These are phyloP conservation scores for Ischnura elegans DNA, from an alignment of 2,888 invertebrate species.

Conservation along the genomic window DNA sequence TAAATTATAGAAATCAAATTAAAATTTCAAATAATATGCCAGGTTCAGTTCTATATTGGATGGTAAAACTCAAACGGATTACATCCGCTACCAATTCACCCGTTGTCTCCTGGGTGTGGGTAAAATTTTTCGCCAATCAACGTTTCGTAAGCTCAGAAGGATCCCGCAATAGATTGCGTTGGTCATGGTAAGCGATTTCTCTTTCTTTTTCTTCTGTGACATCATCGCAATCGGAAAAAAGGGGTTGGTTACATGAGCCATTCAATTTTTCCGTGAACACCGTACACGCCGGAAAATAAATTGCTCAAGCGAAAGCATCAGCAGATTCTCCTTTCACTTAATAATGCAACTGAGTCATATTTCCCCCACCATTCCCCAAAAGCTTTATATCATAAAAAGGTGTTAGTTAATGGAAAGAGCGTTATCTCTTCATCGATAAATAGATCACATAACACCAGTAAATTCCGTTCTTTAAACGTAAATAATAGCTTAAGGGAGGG, in stretches of 20 bases:
- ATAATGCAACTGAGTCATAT: neutral
- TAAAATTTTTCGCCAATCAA: neutral
- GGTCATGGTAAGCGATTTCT: neutral
- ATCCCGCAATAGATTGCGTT: neutral
- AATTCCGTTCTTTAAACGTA: too few species aligned
- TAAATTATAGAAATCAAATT: too few species aligned
- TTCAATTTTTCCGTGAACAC: neutral
- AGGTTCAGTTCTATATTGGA: too few species aligned
- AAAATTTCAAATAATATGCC: too few species aligned
- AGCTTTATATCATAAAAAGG: too few species aligned
- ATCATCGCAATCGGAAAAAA: neutral
- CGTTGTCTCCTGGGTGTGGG: neutral
- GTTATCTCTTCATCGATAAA: too few species aligned
- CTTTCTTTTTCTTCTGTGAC: neutral
- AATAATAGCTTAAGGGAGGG: too few species aligned
- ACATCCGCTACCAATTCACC: too few species aligned
- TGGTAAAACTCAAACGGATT: too few species aligned
- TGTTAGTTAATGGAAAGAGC: too few species aligned
- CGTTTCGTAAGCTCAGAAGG: neutral
- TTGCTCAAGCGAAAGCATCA: neutral
- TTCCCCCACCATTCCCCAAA: too few species aligned
- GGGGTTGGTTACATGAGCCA: neutral
- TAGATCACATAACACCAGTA: too few species aligned
- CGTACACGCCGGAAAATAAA: neutral
- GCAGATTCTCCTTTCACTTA: neutral